Conservation (phyloP, 1,140 invertebrate species). For the Drusus annulatus region DNA sequence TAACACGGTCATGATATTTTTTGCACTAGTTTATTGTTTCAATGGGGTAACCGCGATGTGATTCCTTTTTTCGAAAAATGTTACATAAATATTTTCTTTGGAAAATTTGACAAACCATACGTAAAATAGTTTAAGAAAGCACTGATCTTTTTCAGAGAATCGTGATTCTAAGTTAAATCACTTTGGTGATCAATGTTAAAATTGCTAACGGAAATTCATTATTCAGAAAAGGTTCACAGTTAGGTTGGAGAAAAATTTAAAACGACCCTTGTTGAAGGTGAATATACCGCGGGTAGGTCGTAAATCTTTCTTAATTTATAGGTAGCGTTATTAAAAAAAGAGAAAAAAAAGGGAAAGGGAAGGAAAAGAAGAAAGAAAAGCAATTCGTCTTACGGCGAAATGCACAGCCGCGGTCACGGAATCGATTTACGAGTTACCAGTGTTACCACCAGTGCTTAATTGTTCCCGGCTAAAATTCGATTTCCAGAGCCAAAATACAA, state of each 20-base stretch:
- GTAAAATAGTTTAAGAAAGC: no score
- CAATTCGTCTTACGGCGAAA: constrained; percentile 41
- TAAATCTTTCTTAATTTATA: constrained; percentile 54
- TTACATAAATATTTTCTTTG: no score
- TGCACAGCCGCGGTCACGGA: constrained; percentile 41
- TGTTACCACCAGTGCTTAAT: constrained; percentile 51
- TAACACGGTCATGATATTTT: no score
- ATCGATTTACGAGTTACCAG: constrained; percentile 53
- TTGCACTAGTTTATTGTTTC: no score
- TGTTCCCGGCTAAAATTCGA: constrained; percentile 51
- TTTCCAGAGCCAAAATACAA: constrained; percentile 40
- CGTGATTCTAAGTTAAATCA: neutral
- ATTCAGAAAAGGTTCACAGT: neutral
- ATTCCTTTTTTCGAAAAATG: no score
- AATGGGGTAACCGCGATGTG: no score
- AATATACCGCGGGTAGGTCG: constrained; percentile 18
- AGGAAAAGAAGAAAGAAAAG: neutral
- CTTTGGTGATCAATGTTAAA: neutral
- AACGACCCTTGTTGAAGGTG: neutral
- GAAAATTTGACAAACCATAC: no score
- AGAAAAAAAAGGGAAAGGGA: constrained; percentile 20
- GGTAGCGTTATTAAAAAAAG: constrained; percentile 54
- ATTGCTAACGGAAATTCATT: constrained; percentile 12
- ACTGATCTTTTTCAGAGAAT: neutral
- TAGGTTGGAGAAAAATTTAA: neutral